Evolutionary conservation across 2,888 invertebrate species (phyloP), one percentile per base, ranked within the genome.

Genomic region (Cataglyphis rosenhaueri): DNA sequence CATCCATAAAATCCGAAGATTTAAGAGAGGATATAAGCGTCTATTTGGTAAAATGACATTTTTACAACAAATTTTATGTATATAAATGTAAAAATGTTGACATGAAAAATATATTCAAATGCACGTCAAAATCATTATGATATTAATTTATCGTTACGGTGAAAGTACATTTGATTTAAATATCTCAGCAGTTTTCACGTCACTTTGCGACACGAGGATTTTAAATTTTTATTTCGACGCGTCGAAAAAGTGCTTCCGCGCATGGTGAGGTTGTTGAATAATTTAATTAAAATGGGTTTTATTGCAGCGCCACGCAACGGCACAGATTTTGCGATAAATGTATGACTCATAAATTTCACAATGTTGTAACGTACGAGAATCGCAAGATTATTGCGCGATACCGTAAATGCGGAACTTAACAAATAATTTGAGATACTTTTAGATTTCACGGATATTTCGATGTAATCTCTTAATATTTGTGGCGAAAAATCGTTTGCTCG

Each of bases 251-350:
- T 38, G n/a, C 29, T 41, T 8, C 29, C 18, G 57, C 38, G 41
- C 74, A 25, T 12, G 25, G 62, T 29, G 52, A 32, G 66, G 18
- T 32, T n/a, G 57, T 78, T 59, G 59, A 78, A 78, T 71, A 59
- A 78, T 71, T 78, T 59, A 78, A 59, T 78, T 44, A 35, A 57
- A 32, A 35, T 32, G 5, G 44, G 6, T 44, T 78, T 78, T 79
- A 44, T 79, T 79, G 21, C 52, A n/a, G 15, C 44, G 15, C 21
- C 41, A n/a, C 41, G 64, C 41, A 25, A 25, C 41, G 52, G 18
- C 21, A 76, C 73, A 44, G 78, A 70, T 57, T 78, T 71, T 68
- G 12, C 29, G 76, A 79, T 71, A 71, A 78, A 70, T 32, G 32
- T 32, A 35, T 18, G 71, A 59, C 44, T 35, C 21, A 12, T 35